Evolutionary conservation across 1,140 invertebrate genomes (phyloP).

Genomic region (Tribolium castaneum): DNA sequence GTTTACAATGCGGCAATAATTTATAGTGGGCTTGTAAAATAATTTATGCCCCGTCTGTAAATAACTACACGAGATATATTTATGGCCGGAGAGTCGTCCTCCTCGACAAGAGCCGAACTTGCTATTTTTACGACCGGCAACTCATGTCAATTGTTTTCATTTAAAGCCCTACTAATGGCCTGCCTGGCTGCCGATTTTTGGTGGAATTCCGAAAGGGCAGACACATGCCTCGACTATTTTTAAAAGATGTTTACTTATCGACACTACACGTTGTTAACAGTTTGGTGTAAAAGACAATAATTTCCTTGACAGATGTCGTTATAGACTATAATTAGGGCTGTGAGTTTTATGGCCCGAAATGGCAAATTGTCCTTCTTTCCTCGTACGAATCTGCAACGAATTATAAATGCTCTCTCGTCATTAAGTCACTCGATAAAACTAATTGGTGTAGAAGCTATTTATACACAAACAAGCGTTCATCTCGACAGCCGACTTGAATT

Average conservation of each 20-base stretch:
- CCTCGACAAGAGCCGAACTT: conserved; percentile 34
- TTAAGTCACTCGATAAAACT: conserved; percentile 35
- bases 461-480: conserved; percentile 33
- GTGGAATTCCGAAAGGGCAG: conserved; percentile 24
- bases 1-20: conserved; percentile 54
- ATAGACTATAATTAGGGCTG: conserved; percentile 34
- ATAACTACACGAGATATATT: conserved; percentile 51
- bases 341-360: conserved; percentile 13
- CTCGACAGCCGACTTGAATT: conserved; percentile 33
- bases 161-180: conserved; percentile 27
- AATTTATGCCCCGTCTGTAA: conserved; percentile 52
- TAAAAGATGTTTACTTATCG: conserved; percentile 39
- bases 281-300: conserved; percentile 37
- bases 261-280: conserved; percentile 33
- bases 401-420: conserved; percentile 20
- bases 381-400: conserved; percentile 14
- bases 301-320: conserved; percentile 40
- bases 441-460: conserved; percentile 35
- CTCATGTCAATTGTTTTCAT: conserved; percentile 40
- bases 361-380: conserved; percentile 14
- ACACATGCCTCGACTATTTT: conserved; percentile 16
- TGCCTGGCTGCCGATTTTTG: conserved; percentile 19
- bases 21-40: conserved; percentile 56
- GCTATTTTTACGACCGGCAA: conserved; percentile 41
- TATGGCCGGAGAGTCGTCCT: conserved; percentile 44